Base-by-base conservation (phyloP, 2,888 invertebrate species). In the Pristionchus exspectatus region DNA sequence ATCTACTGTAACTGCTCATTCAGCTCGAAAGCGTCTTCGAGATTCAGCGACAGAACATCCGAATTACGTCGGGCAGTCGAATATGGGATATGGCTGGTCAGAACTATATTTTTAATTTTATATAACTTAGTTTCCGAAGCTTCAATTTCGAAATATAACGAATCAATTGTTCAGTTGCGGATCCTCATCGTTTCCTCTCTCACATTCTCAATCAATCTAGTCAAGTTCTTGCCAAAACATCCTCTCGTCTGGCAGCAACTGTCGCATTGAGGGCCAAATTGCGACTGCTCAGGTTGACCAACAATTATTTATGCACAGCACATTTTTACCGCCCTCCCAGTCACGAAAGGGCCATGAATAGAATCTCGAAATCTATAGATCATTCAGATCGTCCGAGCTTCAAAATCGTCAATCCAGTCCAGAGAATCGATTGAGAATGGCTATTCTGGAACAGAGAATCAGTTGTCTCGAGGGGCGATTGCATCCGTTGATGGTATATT, bases 171-270 rank as follows among this genome's bases (percentile, higher is more conserved):
- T 74, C 74, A 88, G 87, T 88, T 2, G 87, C 74, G 27, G 87
- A 88, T 88, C 74, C 87, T 56, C 72, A 72, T 74, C 87, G 89
- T 7, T 30, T 89, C 24, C 81, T 83, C 63, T 33, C 30, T n/a
- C 89, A 89, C 66, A 83, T 83, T 18, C 89, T 89, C 81, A 83
- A 81, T 81, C 89, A 89, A 50, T 89, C 89, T 1, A 38, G 38
- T 59, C 89, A 89, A 81, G 38, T 89, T 18, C 63, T 89, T 12
- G 89, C 89, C n/a, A 89, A 89, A 63, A 89, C 89, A 0, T 89
- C 89, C 18, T 89, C 89, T 38, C 59, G 89, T 10, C 66, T 89
- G 33, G 89, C 81, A n/a, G 81, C 89, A 24, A 69, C 83, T 14
- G 83, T 89, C 18, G 89, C 89, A 30, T 50, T 89, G 81, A 44